Evolutionary conservation across 2,888 invertebrate genomes (phyloP).

Genomic region (Heterodera filipjevi): DNA sequence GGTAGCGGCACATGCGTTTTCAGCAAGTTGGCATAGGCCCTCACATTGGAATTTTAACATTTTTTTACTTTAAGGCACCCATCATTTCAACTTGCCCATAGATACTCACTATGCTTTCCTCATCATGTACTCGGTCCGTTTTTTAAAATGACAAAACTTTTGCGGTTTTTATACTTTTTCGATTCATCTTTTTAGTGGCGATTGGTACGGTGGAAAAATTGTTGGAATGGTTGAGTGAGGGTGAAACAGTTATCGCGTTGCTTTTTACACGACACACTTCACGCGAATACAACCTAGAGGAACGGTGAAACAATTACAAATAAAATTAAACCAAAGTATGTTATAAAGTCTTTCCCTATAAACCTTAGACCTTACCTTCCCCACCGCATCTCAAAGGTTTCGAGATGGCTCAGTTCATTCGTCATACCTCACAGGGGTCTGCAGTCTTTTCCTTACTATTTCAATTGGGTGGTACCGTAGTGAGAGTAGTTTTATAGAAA

Average conservation of each 20-base stretch:
- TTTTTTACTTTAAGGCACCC: constrained; percentile 72
- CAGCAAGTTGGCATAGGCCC: constrained; percentile 70
- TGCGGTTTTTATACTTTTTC: neutral
- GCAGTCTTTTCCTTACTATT: neutral
- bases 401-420: constrained; percentile 90
- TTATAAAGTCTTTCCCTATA: too few relatives aligned
- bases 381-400: constrained; percentile 87
- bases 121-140: constrained; percentile 75
- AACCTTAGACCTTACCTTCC: constrained; percentile 76
- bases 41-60: too few relatives aligned
- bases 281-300: constrained; percentile 84
- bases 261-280: constrained; percentile 91
- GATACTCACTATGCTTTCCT: constrained; percentile 92
- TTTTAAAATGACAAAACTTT: neutral
- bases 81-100: constrained; percentile 45
- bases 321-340: too few relatives aligned
- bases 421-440: constrained; percentile 70
- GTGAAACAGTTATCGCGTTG: constrained; percentile 73
- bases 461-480: too few relatives aligned
- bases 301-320: too few relatives aligned
- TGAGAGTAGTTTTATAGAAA: too few relatives aligned
- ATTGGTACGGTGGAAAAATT: constrained; percentile 95
- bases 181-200: constrained; percentile 75
- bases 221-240: constrained; percentile 66
- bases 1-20: constrained; percentile 90